A percentile compares a stretch with the other conserved stretches of the same genome.
These are phyloP conservation scores for Paratilapia polleni DNA, from an alignment of 2,113 vertebrate genomes.

Conservation along the genomic window DNA sequence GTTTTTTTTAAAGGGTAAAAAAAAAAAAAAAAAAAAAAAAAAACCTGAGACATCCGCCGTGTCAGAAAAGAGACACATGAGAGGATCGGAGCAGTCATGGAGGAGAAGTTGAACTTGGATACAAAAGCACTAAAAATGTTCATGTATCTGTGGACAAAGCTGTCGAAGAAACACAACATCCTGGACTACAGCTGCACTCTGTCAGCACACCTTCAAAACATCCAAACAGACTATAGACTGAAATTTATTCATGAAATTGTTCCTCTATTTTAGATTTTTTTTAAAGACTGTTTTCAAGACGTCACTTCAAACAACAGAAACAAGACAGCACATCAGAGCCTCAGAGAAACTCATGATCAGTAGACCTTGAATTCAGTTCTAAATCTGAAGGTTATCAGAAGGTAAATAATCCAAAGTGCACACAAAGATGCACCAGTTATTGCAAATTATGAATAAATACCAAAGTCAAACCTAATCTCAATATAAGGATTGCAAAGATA, in stretches of 20 bases:
- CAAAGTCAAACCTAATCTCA: not conserved
- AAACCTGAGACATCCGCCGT: slow-evolving; percentile 15
- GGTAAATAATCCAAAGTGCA: not conserved
- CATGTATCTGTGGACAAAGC: not conserved
- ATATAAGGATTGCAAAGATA: not conserved
- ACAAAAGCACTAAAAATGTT: not conserved
- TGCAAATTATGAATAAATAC: not conserved
- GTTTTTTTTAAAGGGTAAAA: not conserved
- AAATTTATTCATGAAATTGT: not conserved
- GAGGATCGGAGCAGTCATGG: not conserved
- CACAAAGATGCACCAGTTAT: accelerated
- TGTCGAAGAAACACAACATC: not conserved
- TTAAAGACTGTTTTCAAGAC: too few relatives aligned
- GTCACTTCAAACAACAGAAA: not conserved
- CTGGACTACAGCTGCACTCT: not conserved
- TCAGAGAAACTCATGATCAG: too few relatives aligned
- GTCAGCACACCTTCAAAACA: not conserved
- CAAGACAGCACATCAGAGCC: not conserved
- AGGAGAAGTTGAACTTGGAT: not conserved
- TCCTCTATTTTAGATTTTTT: not conserved
- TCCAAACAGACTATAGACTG: not conserved
- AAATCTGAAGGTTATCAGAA: too few relatives aligned
- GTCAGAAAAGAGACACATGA: slow-evolving; percentile 1
- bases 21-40: not conserved
- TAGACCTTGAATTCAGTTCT: accelerated